These are phyloP conservation scores for Ciconia nigra DNA, from an alignment of 2,797 vertebrate species.

Conservation along the genomic window DNA sequence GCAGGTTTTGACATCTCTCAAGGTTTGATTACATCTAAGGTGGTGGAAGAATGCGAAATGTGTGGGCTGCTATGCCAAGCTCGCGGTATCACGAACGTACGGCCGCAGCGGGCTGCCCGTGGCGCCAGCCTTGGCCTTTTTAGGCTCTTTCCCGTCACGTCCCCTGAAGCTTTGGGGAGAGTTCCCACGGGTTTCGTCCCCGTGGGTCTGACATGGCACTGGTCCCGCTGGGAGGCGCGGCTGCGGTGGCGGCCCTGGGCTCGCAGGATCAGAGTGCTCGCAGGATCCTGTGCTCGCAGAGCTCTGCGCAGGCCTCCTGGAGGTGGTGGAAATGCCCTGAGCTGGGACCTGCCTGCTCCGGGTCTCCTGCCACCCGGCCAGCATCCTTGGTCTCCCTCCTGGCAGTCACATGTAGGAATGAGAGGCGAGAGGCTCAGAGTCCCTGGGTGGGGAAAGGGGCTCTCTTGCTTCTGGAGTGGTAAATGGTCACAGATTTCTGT, in stretches of 20 bases:
- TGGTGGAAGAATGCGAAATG: not conserved
- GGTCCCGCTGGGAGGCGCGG: not conserved
- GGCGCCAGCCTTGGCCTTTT: fast-evolving
- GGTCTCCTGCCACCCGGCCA: not conserved
- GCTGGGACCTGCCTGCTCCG: fast-evolving
- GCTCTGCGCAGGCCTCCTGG: fast-evolving
- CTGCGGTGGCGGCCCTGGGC: not conserved
- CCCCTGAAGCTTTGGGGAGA: not conserved
- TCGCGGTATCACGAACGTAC: fast-evolving
- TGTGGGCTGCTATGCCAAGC: not conserved
- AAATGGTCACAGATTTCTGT: not conserved
- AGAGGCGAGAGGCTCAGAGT: not conserved
- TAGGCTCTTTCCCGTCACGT: not conserved
- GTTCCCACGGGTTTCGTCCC: fast-evolving
- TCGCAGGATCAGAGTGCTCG: too few species aligned
- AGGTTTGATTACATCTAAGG: not conserved
- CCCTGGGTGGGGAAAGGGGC: fast-evolving
- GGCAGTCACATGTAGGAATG: fast-evolving
- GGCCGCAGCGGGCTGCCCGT: fast-evolving
- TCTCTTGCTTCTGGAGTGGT: not conserved
- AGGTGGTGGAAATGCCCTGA: not conserved
- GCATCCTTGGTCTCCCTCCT: too few species aligned
- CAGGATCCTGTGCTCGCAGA: too few species aligned
- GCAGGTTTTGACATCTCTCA: not conserved
- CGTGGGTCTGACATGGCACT: fast-evolving